A percentile compares a stretch with the other conserved stretches of the same genome.
These are phyloP conservation scores for Campoletis raptor DNA, from an alignment of 2,888 invertebrate species.

Conservation along the genomic window DNA sequence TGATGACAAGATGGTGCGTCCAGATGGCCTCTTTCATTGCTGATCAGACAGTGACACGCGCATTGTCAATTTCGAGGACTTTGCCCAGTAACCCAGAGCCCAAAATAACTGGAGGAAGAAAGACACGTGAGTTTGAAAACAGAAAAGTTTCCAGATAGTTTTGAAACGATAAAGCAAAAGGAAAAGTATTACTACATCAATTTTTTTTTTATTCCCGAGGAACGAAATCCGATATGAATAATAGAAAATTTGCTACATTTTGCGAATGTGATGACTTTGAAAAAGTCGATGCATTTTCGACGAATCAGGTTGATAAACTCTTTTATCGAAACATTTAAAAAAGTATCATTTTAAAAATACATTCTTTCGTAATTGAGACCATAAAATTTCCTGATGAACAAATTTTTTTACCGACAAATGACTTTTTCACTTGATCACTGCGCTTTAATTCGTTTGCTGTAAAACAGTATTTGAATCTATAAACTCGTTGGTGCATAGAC, in stretches of 20 bases:
- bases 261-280: background rate
- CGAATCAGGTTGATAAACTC: no score
- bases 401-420: no score
- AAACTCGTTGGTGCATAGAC: background rate
- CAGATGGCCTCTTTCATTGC: conserved; percentile 1
- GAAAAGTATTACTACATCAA: background rate
- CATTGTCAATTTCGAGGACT: background rate
- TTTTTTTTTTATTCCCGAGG: background rate
- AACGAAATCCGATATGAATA: background rate
- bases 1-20: background rate
- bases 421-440: no score
- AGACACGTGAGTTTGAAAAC: background rate
- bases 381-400: no score
- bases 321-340: no score
- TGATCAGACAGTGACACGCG: background rate
- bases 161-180: background rate
- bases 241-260: background rate
- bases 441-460: no score
- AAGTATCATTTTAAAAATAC: no score
- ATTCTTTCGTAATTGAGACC: no score
- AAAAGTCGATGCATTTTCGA: background rate
- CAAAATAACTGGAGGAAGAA: background rate
- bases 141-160: no score
- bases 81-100: background rate
- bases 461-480: background rate